Conservation (phyloP, 2,888 invertebrate species). For the Emesis russula region DNA sequence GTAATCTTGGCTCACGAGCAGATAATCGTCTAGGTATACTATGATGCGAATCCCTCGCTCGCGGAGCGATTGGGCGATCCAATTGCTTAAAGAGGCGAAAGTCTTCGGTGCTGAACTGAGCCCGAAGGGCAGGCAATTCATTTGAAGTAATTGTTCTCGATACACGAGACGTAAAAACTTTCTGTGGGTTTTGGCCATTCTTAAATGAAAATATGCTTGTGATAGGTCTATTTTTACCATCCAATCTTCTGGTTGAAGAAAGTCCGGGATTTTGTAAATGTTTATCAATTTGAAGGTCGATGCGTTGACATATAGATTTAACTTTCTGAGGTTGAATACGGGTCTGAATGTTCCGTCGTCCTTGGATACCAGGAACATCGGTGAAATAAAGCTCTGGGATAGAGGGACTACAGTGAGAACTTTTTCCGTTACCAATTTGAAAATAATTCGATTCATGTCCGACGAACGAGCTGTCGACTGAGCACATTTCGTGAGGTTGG, state of each 20-base stretch:
- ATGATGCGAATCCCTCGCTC: background rate
- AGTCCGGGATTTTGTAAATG: background rate
- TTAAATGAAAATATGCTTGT: constrained; percentile 5
- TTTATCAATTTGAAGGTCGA: background rate
- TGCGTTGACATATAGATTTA: background rate
- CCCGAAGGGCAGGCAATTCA: constrained; percentile 40
- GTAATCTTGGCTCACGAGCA: no score
- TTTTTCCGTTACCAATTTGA: background rate
- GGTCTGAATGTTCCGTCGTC: background rate
- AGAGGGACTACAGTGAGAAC: background rate
- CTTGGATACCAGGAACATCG: background rate
- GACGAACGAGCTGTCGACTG: background rate
- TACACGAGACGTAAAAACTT: background rate
- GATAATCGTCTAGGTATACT: no score
- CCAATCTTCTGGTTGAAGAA: background rate
- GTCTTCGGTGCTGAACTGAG: constrained; percentile 29
- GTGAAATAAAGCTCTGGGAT: background rate
- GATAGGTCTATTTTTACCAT: constrained; percentile 8
- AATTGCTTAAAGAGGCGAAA: no score
- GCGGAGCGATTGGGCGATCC: no score
- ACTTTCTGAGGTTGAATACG: no score
- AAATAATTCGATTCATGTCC: background rate
- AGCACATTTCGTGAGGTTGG: background rate
- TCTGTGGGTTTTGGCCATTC: constrained; percentile 17
- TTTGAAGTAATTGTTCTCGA: constrained; percentile 14